Conservation (phyloP, 2,888 invertebrate species). For the Brachyptera putata region DNA sequence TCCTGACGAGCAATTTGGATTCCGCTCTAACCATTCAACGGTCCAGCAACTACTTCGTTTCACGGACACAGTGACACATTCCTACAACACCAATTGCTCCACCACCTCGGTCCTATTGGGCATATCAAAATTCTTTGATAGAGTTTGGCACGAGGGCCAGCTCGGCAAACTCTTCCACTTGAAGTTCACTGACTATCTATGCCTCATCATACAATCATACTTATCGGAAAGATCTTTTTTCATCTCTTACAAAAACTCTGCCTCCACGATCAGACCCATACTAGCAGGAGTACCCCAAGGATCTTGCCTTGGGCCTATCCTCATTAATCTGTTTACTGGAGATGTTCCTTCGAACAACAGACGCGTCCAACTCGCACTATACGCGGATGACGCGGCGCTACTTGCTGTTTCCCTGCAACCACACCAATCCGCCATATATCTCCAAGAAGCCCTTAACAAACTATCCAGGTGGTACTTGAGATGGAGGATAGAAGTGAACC, state of each 20-base stretch:
- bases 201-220: neutral
- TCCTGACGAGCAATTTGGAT: no score
- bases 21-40: no score
- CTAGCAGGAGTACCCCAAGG: conserved; percentile 23
- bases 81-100: no score
- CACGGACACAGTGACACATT: no score
- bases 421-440: neutral
- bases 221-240: neutral
- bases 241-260: neutral
- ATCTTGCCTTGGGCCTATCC: conserved; percentile 9
- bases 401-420: neutral
- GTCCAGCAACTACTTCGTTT: no score
- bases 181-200: neutral
- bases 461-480: neutral
- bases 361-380: neutral
- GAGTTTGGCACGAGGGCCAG: conserved; percentile 18
- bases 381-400: neutral
- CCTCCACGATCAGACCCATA: neutral
- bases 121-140: conserved; percentile 14
- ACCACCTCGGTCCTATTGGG: neutral
- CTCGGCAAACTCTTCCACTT: conserved; percentile 21
- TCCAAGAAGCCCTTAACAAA: neutral
- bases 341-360: conserved; percentile 6
- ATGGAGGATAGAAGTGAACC: conserved; percentile 11
- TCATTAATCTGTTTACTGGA: conserved; percentile 11